Conservation (phyloP, 2,888 invertebrate genomes). For the Scaptomyza cyrtandrae region DNA sequence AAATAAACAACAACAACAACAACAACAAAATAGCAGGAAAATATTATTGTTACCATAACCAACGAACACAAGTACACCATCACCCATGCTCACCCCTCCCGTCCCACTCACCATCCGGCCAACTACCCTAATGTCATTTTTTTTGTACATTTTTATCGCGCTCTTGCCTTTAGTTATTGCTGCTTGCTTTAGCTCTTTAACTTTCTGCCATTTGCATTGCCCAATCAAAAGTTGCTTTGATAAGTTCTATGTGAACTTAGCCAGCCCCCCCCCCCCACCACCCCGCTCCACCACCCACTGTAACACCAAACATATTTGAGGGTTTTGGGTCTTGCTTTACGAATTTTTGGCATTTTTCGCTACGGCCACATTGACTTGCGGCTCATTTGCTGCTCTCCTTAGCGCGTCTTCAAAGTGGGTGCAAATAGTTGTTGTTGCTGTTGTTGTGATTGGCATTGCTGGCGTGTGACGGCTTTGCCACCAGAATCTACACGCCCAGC, state of each 20-base stretch:
- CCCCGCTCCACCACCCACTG: no score
- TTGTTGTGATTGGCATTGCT: slow-evolving; percentile 19
- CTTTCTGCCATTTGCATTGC: slow-evolving; percentile 55
- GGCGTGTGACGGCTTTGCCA: slow-evolving; percentile 4
- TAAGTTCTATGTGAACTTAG: no score
- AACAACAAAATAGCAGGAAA: slow-evolving; percentile 14
- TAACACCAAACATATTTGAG: background rate
- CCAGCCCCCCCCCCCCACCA: no score
- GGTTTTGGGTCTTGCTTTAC: slow-evolving; percentile 26
- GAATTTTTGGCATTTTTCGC: slow-evolving; percentile 50
- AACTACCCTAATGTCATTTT: no score
- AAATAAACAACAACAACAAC: background rate
- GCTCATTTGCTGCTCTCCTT: slow-evolving; percentile 53
- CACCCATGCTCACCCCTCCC: no score
- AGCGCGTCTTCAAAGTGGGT: slow-evolving; percentile 58
- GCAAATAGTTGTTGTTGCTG: slow-evolving; percentile 50
- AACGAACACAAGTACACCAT: no score
- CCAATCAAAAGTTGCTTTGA: slow-evolving; percentile 57
- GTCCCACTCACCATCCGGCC: no score
- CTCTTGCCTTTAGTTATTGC: slow-evolving; percentile 48
- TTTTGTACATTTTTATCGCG: slow-evolving; percentile 14
- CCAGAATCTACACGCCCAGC: slow-evolving; percentile 1
- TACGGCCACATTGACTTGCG: slow-evolving; percentile 45
- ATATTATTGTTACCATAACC: slow-evolving; percentile 21
- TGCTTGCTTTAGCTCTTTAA: slow-evolving; percentile 43